Evolutionary conservation across 2,797 vertebrate genomes (phyloP), one percentile per base, ranked within the genome.

Genomic region (Hyperoplus immaculatus): DNA sequence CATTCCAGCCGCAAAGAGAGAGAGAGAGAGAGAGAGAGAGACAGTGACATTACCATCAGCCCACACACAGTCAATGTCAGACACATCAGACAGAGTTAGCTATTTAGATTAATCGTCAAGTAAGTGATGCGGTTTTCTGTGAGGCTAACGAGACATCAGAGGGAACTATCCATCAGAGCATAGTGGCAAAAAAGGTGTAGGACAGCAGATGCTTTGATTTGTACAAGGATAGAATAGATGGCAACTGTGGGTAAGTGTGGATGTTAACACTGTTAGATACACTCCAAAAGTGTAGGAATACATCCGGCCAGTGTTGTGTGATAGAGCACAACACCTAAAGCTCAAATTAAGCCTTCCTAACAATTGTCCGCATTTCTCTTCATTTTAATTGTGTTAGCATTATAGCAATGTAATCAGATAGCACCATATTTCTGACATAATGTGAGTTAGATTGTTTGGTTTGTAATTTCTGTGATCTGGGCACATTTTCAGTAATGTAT

Each of bases 101-200:
- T 72, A 12, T 80, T 87, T 62, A 60, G 55, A 86, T 87, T 84
- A 84, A 82, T 85, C 77, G 78, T 81, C 73, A 82, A 80, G 21
- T 73, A 69, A 76, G 73, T 65, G 69, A 72, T 76, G 70, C 62
- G 62, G 65, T 57, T 55, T 82, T 63, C 53, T 67, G 64, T 51
- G 55, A 58, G 69, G 46, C 60, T 75, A 65, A 56, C 13, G 50
- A 68, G n/a, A 61, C 51, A 46, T 55, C 46, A 63, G n/a, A 69
- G 56, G 18, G 66, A 50, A 36, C 12, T 14, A 11, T 71, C 49
- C 62, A 63, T 15, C 49, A 51, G 62, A 64, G 29, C n/a, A 46
- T 38, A 55, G 67, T 4, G 49, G 66, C 43, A 46, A 59, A 62
- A 77, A 14, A 58, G 29, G 16, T 60, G 12, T 43, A 67, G 3